phyloP scores from a whole-genome alignment of 2,113 vertebrate species.

The Pollachius pollachius region DNA sequence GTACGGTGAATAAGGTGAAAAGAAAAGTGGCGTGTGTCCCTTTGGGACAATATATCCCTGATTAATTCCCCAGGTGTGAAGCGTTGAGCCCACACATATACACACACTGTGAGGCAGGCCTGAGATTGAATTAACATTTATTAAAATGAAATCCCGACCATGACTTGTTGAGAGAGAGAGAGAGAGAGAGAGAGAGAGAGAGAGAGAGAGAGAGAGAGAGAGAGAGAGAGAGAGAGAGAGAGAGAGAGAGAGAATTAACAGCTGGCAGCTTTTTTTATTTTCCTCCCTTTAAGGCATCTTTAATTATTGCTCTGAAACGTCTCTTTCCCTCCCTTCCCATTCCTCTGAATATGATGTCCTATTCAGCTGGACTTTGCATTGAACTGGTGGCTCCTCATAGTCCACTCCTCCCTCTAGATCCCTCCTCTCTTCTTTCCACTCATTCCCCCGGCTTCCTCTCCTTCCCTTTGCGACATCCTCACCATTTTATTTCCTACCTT shows the following conservation, averaged over 20 bases:
- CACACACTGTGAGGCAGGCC: not conserved
- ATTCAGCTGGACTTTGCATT: too few species aligned
- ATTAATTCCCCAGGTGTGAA: too few species aligned
- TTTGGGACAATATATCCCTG: too few species aligned
- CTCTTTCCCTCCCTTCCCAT: too few species aligned
- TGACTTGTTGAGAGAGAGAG: not conserved
- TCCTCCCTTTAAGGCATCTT: too few species aligned
- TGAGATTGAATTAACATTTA: not conserved
- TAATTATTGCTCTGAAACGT: too few species aligned
- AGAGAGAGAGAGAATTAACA: not conserved
- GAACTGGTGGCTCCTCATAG: too few species aligned
- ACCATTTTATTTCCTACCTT: not conserved
- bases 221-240: not conserved
- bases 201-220: constrained; percentile 7
- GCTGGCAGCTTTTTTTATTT: not conserved
- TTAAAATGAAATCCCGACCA: not conserved
- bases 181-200: constrained; percentile 4
- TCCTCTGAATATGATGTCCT: too few species aligned
- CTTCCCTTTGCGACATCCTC: not conserved
- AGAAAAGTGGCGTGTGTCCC: too few species aligned
- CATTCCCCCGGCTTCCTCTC: not conserved
- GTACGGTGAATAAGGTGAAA: too few species aligned
- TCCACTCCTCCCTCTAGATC: too few species aligned
- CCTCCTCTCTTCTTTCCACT: too few species aligned
- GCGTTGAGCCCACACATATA: not conserved